phyloP scores from a whole-genome alignment of 2,797 vertebrate species.

The Novumbra hubbsi region DNA sequence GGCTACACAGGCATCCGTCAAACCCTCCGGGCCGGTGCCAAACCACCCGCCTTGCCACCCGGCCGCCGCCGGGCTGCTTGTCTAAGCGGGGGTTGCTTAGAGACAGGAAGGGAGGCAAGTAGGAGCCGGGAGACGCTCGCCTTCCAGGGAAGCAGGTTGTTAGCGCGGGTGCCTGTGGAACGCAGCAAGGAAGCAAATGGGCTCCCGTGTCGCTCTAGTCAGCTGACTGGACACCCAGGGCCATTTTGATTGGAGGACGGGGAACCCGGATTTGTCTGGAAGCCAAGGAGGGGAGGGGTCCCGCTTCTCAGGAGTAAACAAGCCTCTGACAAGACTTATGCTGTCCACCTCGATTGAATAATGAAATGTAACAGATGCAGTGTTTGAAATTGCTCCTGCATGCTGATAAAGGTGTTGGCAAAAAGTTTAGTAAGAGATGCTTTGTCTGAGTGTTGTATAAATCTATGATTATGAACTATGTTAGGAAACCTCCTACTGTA shows the following conservation, averaged over 20 bases:
- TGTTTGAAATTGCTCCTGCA: neutral
- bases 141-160: slow-evolving; percentile 39
- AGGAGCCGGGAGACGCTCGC: slow-evolving; percentile 33
- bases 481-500: too few species aligned
- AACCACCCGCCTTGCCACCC: neutral
- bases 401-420: neutral
- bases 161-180: slow-evolving; percentile 23
- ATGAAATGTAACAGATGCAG: neutral
- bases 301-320: too few species aligned
- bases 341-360: too few species aligned
- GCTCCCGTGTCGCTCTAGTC: neutral
- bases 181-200: neutral
- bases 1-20: slow-evolving; percentile 21
- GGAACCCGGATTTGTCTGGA: too few species aligned
- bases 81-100: neutral
- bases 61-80: neutral
- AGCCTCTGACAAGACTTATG: too few species aligned
- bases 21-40: neutral
- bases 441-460: neutral
- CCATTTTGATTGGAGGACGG: neutral
- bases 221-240: neutral
- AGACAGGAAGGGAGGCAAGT: neutral
- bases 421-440: neutral
- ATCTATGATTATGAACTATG: neutral
- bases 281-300: too few species aligned